A percentile compares a stretch with the other conserved stretches of the same genome.
These are phyloP conservation scores for Morus bassanus DNA, from an alignment of 2,797 vertebrate species.

Conservation along the genomic window DNA sequence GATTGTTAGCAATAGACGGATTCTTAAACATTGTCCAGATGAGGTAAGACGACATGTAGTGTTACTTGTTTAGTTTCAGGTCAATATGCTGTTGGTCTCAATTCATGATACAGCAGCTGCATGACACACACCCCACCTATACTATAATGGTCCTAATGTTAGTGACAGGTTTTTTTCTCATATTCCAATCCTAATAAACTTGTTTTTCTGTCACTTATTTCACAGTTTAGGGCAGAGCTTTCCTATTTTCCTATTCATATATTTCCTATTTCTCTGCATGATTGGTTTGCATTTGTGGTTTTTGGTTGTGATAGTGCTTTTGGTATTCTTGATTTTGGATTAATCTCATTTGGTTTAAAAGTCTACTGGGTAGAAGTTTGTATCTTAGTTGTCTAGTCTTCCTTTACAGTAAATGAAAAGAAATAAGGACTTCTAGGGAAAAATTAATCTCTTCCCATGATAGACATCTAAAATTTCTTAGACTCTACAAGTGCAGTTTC, in stretches of 20 bases:
- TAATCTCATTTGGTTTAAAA: neutral
- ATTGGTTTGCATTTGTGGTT: neutral
- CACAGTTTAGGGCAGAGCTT: neutral
- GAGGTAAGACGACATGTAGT: neutral
- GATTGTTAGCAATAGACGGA: neutral
- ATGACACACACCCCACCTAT: neutral
- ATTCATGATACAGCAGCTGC: neutral
- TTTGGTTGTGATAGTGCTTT: neutral
- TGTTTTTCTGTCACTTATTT: neutral
- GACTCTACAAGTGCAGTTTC: neutral
- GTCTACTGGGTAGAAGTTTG: neutral
- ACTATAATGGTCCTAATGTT: neutral
- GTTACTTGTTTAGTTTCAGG: neutral
- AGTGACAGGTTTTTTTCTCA: neutral
- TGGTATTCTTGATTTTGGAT: neutral
- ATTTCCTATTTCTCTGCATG: neutral
- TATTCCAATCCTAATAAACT: neutral
- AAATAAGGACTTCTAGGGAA: neutral
- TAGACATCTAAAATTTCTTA: neutral
- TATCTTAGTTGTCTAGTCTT: neutral
- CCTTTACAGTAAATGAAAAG: neutral
- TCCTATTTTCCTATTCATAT: neutral
- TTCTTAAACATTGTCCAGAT: neutral
- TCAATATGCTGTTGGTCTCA: neutral
- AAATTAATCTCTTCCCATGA: neutral